phyloP scores from a whole-genome alignment of 2,797 vertebrate species.

The Propithecus perrieri region DNA sequence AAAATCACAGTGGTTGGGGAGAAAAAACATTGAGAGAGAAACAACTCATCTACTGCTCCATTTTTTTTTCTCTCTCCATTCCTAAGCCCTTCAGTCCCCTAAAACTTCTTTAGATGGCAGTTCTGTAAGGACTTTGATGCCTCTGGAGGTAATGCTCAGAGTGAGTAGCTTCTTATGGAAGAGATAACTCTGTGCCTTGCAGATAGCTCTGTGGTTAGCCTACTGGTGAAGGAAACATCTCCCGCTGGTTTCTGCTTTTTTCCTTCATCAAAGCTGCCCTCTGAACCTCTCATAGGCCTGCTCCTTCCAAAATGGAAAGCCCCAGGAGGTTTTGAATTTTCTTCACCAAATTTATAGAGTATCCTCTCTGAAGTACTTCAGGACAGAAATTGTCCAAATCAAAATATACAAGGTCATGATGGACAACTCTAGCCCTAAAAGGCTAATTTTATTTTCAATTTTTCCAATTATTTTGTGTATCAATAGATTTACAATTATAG shows the following conservation, averaged over 20 bases:
- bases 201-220: not conserved
- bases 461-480: constrained; percentile 42
- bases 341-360: not conserved
- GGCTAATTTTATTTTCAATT: constrained; percentile 17
- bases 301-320: not conserved
- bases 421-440: not conserved
- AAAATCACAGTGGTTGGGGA: not conserved
- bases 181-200: not conserved
- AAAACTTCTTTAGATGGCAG: not conserved
- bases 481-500: not conserved
- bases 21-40: not conserved
- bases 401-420: not conserved
- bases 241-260: not conserved
- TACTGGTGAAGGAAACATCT: not conserved
- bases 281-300: not conserved
- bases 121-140: not conserved
- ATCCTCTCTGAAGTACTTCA: not conserved
- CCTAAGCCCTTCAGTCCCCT: not conserved
- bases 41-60: not conserved
- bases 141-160: not conserved
- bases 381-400: not conserved
- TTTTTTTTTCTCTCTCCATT: not conserved
- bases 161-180: not conserved
- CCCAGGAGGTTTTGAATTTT: not conserved
- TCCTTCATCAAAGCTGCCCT: not conserved